Conservation (phyloP, 1,140 invertebrate genomes). For the Nebria ingens region DNA sequence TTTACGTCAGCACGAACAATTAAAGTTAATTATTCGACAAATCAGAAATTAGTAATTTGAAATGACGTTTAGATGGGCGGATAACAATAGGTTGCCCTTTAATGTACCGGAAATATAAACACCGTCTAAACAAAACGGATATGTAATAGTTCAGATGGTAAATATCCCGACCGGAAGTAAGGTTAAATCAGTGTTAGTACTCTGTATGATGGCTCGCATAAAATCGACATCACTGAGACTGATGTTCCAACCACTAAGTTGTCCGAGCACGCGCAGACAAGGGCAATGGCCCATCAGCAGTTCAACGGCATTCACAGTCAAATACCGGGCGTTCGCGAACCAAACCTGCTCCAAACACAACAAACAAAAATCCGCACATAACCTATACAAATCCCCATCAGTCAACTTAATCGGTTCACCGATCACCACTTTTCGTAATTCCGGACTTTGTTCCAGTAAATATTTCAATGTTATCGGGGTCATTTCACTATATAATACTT, state of each 20-base stretch:
- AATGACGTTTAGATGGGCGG: too few species aligned
- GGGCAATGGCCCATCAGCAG: constrained; percentile 50
- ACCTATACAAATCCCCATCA: constrained; percentile 51
- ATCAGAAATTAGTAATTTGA: too few species aligned
- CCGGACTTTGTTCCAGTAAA: constrained; percentile 44
- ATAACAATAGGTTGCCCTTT: too few species aligned
- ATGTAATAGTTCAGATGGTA: too few species aligned
- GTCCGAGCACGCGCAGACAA: constrained; percentile 47
- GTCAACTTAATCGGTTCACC: constrained; percentile 46
- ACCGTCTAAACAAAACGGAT: too few species aligned
- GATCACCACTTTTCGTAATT: constrained; percentile 48
- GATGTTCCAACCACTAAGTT: constrained; percentile 50
- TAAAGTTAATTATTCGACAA: too few species aligned
- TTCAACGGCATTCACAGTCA: constrained; percentile 47
- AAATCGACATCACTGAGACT: constrained; percentile 50
- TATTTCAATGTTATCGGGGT: constrained; percentile 42
- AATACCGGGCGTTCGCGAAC: constrained; percentile 48
- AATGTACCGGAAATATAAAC: too few species aligned
- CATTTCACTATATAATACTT: constrained; percentile 49
- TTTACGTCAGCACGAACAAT: too few species aligned
- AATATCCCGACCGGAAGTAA: too few species aligned
- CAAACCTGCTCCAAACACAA: constrained; percentile 45
- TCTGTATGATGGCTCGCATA: constrained; percentile 41
- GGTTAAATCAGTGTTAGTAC: constrained; percentile 28
- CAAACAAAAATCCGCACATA: constrained; percentile 31